Percentiles rank a stretch among this genome's conserved stretches.
Conservation (phyloP, 2,888 invertebrate species). For the Acanthosepion lycidas region DNA sequence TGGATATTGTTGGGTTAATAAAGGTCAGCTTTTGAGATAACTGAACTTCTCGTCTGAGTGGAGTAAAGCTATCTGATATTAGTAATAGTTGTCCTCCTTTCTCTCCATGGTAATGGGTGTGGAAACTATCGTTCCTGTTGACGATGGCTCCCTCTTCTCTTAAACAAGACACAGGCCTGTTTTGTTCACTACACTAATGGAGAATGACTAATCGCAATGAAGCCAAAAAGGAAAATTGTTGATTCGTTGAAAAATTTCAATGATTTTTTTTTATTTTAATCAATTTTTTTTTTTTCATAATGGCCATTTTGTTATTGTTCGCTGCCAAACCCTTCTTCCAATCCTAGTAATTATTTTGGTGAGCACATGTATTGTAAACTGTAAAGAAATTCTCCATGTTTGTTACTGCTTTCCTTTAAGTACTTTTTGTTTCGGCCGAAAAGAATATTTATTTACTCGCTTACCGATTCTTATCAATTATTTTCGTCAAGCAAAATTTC, state of each 20-base stretch:
- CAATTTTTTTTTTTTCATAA: not conserved
- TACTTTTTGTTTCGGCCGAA: not conserved
- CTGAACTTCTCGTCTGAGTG: not conserved
- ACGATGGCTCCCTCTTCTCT: too few species aligned
- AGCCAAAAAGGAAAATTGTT: not conserved
- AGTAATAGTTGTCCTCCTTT: too few species aligned
- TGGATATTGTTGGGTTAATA: not conserved
- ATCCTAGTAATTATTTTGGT: not conserved
- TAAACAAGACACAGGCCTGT: not conserved
- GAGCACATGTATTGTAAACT: not conserved
- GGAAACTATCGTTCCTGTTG: too few species aligned
- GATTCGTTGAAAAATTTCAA: not conserved
- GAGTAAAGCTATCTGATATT: too few species aligned
- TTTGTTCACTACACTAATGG: not conserved
- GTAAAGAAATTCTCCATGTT: not conserved
- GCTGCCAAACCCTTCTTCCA: not conserved
- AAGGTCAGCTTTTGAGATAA: not conserved
- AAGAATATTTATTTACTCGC: not conserved
- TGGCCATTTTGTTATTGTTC: conserved; percentile 3
- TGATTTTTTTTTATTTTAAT: not conserved
- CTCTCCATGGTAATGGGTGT: too few species aligned
- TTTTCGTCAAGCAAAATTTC: not conserved
- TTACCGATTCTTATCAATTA: not conserved
- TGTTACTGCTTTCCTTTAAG: not conserved
- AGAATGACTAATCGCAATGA: not conserved